Base-by-base conservation (phyloP, 2,113 vertebrate genomes). In the Rhagologus leucostigma region DNA sequence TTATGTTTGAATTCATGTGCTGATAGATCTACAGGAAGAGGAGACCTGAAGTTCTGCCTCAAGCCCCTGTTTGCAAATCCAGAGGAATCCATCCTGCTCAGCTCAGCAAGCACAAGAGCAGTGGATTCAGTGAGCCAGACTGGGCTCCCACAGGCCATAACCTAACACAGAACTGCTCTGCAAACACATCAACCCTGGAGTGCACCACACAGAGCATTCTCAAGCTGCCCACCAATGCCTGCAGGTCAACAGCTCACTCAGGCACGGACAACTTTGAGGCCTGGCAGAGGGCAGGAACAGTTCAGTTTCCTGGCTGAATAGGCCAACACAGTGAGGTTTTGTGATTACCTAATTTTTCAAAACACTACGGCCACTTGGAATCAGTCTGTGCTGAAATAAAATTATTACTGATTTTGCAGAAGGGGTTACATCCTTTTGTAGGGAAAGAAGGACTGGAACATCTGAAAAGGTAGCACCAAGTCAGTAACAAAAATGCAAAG, bases 381-480 rank as follows among this genome's bases (percentile, higher is more conserved):
- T 56, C 68, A 22, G 30, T 75, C 35, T 70, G 20, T 35, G 33
- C 39, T 44, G 35, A 87, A 79, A 57, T 37, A 37, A 56, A 88
- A 62, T 33, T 84, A 39, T 47, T 32, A 24, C 17, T 44, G 22
- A 52, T 59, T 39, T 56, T 52, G 75, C 52, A 80, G 53, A 50
- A 91, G 64, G 29, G 53, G 13, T 59, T 68, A 52, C 8, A 2
- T 33, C 52, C 53, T 86, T 27, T 21, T 67, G 22, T 12, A 83
- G 56, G 19, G 44, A 68, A 44, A 71, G 42, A 60, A 89, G 56
- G 77, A 57, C 19, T 33, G 37, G 18, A 78, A 75, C 32, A 81
- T 44, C 65, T 71, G 46, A 87, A 91, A 92, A 82, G 53, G 47
- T 33, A 95, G 44, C 68, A 84, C 56, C 56, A 42, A 65, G 44